Evolutionary conservation across 2,113 vertebrate genomes (phyloP).

Genomic region (Hippoglossus stenolepis): DNA sequence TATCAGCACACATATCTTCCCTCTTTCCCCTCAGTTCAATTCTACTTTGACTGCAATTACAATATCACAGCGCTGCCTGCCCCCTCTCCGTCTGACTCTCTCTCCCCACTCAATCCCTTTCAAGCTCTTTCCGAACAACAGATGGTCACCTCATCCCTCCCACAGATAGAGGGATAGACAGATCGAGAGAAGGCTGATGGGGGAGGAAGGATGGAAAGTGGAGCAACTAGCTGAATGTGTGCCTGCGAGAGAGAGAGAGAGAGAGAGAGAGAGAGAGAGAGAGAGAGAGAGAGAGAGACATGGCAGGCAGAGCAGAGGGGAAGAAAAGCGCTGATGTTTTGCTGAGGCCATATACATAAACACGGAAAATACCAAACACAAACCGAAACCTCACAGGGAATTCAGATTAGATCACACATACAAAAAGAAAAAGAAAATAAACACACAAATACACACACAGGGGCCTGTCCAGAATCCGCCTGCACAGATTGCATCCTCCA

Average conservation of each 20-base stretch:
- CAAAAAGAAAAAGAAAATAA: neutral
- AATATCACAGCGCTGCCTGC: constrained; percentile 45
- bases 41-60: constrained; percentile 68
- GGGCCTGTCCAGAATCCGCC: constrained; percentile 20
- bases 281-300: neutral
- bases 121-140: constrained; percentile 74
- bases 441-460: neutral
- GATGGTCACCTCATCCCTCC: constrained; percentile 77
- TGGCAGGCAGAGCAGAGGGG: neutral
- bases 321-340: constrained; percentile 8
- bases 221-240: constrained; percentile 50
- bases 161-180: constrained; percentile 62
- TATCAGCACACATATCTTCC: constrained; percentile 39
- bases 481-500: constrained; percentile 50
- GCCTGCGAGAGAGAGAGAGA: neutral
- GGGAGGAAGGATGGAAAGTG: constrained; percentile 63
- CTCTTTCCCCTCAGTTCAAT: constrained; percentile 42
- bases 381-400: constrained; percentile 25
- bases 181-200: constrained; percentile 53
- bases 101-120: constrained; percentile 62
- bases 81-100: constrained; percentile 41
- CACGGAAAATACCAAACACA: constrained; percentile 28
- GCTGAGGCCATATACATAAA: constrained; percentile 15
- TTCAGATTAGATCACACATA: constrained; percentile 28
- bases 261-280: neutral